Base-by-base conservation (phyloP, 35 echinoderm and acorn worm species). In the Acanthaster planci region DNA sequence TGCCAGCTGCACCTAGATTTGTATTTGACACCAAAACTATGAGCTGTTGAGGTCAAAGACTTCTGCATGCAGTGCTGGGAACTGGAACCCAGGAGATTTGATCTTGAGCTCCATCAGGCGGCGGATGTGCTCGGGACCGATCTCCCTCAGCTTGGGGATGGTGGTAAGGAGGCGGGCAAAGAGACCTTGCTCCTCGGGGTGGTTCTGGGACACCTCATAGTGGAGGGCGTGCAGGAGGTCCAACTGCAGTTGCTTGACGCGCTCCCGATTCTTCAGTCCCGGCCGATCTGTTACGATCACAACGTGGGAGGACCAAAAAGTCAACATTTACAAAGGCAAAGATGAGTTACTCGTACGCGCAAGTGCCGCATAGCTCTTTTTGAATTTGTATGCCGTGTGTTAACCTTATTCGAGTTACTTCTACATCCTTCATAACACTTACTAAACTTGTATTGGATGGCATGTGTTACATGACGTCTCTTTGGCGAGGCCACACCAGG, bases 231-330 rank as follows among this genome's bases (percentile, higher is more conserved):
- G 90, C 77, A 98, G 82, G 17, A 98, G 81, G 39, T 94, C 89
- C 5, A 90, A 57, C 85, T 98, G 95, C 21, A 93, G 76, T 52
- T 91, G 57, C 44, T 80, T 89, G 17, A 98, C 85, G 47, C 81
- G 83, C 29, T 98, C 92, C 1, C 85, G 67, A 52, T 89, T 88
- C 67, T 98, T 98, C 80, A 98, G 81, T 42, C 92, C 92, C 8
- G 95, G 91, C 38, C 95, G 95, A 90, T 98, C 95, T 98, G 78
- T n/a, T n/a, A n/a, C n/a, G n/a, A n/a, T n/a, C n/a, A n/a, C n/a
- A n/a, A n/a, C n/a, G n/a, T n/a, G n/a, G n/a, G n/a, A n/a, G n/a
- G n/a, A n/a, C n/a, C n/a, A n/a, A n/a, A n/a, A n/a, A n/a, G n/a
- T n/a, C n/a, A n/a, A n/a, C n/a, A n/a, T n/a, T n/a, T n/a, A n/a